phyloP scores from a whole-genome alignment of 2,797 vertebrate species.

The Ispidina lecontei region DNA sequence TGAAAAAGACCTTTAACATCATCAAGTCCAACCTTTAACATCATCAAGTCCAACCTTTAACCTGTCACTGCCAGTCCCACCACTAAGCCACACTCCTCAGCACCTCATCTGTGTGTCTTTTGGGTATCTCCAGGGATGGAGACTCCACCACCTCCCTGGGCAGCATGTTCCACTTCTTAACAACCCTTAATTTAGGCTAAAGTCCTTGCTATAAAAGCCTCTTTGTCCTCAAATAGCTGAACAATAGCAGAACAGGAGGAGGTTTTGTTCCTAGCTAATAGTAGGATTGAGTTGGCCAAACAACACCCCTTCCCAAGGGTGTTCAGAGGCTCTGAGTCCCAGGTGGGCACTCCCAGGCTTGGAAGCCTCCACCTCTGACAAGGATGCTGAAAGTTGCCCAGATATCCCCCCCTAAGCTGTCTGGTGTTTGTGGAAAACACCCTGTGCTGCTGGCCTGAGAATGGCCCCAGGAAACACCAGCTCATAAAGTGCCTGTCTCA shows the following conservation, averaged over 20 bases:
- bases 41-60: too few relatives aligned
- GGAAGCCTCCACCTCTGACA: neutral
- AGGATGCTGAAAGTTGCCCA: neutral
- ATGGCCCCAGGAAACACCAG: neutral
- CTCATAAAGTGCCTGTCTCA: neutral
- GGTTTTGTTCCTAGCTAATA: neutral
- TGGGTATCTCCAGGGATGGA: too few relatives aligned
- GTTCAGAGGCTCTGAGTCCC: neutral
- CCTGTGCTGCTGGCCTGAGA: accelerated
- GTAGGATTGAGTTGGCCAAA: neutral
- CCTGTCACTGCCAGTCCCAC: too few relatives aligned
- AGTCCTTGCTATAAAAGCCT: neutral
- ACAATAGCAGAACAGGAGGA: neutral
- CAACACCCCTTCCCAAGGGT: neutral
- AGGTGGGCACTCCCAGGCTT: too few relatives aligned
- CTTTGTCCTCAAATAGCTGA: neutral
- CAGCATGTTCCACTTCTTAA: too few relatives aligned
- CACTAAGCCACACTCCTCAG: too few relatives aligned
- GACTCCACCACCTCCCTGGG: too few relatives aligned
- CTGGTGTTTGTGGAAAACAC: neutral
- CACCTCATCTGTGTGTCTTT: too few relatives aligned
- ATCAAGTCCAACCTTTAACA: too few relatives aligned
- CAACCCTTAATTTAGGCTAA: too few relatives aligned
- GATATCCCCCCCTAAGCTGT: too few relatives aligned
- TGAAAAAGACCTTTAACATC: too few relatives aligned